Percentiles rank a stretch among this genome's conserved stretches.
Evolutionary conservation across 2,888 invertebrate species (phyloP).

Genomic region (Nesidiocoris tenuis): DNA sequence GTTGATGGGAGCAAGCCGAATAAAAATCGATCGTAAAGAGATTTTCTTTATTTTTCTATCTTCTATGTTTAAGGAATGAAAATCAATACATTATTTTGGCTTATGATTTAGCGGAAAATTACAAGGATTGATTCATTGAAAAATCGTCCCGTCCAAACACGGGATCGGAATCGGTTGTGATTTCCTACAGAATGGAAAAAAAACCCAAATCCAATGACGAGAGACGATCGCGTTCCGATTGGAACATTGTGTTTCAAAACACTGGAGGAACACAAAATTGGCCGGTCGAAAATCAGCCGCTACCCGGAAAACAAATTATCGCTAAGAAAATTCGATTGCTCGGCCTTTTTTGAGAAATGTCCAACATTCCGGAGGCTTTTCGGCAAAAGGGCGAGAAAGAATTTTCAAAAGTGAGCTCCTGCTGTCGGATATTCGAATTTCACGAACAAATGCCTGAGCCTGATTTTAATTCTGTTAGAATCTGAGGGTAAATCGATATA

Average conservation of each 20-base stretch:
- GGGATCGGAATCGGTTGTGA: background rate
- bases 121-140: background rate
- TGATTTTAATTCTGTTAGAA: no score
- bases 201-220: background rate
- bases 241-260: no score
- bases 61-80: slow-evolving; percentile 19
- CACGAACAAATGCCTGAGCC: no score
- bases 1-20: no score
- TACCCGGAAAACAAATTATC: background rate
- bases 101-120: background rate
- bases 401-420: no score
- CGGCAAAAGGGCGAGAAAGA: no score
- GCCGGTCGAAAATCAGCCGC: background rate
- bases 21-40: background rate
- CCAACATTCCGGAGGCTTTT: no score
- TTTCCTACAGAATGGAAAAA: background rate
- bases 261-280: background rate
- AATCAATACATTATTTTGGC: background rate
- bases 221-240: background rate
- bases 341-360: no score
- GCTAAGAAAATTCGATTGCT: no score
- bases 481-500: no score
- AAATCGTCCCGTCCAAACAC: background rate
- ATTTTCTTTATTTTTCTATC: slow-evolving; percentile 14
- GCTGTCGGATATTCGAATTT: no score